Percentiles rank a stretch among this genome's conserved stretches.
Evolutionary conservation across 1,140 invertebrate species (phyloP).

Genomic region (Sycophaga agraensis): DNA sequence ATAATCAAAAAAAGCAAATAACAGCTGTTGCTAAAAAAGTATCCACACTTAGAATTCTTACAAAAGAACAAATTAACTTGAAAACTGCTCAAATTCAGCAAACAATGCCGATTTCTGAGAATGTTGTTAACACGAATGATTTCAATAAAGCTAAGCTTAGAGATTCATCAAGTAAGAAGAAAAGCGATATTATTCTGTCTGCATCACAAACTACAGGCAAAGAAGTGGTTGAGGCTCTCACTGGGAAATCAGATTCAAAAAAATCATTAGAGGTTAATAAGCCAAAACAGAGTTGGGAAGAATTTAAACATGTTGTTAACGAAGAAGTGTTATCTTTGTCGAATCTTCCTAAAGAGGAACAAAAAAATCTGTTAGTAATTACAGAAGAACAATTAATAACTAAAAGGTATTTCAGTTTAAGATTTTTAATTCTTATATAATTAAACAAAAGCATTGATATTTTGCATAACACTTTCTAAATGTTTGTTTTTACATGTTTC

Average conservation of each 20-base stretch:
- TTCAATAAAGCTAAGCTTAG: too few species aligned
- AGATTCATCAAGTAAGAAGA: too few species aligned
- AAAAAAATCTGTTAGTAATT: conserved; percentile 36
- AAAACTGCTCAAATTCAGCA: conserved; percentile 33
- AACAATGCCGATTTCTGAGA: not conserved
- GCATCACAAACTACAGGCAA: too few species aligned
- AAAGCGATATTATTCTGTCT: too few species aligned
- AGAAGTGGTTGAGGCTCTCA: too few species aligned
- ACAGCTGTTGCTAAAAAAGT: conserved; percentile 11
- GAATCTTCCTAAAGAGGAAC: conserved; percentile 32
- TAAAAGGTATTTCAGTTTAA: too few species aligned
- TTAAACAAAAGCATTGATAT: too few species aligned
- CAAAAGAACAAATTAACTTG: conserved; percentile 34
- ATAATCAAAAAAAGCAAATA: conserved; percentile 7
- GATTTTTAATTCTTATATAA: too few species aligned
- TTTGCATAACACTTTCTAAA: too few species aligned
- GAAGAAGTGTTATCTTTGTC: conserved; percentile 34
- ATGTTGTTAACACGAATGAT: not conserved
- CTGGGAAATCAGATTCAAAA: not conserved
- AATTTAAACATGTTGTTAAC: conserved; percentile 36
- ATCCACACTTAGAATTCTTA: conserved; percentile 32
- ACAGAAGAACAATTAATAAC: conserved; percentile 44
- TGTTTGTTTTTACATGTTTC: too few species aligned
- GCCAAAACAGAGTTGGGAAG: conserved; percentile 27
- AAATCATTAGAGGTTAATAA: not conserved